Conservation (phyloP, 1,140 invertebrate genomes). For the Trialeurodes vaporariorum region DNA sequence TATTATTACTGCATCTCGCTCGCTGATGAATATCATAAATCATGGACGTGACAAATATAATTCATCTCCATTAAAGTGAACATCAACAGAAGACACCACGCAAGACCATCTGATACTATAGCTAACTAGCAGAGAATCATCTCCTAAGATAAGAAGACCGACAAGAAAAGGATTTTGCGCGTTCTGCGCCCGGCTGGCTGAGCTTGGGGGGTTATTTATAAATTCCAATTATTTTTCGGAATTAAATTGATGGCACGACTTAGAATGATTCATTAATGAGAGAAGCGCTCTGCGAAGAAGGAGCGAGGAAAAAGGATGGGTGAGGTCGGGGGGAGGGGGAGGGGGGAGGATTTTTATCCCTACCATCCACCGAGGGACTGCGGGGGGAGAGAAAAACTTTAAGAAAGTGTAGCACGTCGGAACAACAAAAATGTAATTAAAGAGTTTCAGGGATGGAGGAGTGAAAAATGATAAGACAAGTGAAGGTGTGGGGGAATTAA, state of each 20-base stretch:
- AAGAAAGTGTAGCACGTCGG: neutral
- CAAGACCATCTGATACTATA: neutral
- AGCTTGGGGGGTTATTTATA: neutral
- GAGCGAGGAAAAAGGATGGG: neutral
- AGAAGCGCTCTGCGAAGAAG: neutral
- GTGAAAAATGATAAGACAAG: neutral
- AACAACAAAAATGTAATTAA: conserved; percentile 1
- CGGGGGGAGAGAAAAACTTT: conserved; percentile 1
- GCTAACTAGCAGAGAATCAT: neutral
- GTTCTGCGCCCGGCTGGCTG: too few species aligned
- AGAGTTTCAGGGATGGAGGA: neutral
- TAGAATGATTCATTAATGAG: neutral
- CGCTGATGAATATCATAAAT: neutral
- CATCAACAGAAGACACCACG: neutral
- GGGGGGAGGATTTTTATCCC: neutral
- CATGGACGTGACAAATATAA: neutral
- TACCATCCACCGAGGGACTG: too few species aligned
- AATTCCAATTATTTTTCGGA: conserved; percentile 1
- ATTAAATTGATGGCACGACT: neutral
- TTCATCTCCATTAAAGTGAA: neutral
- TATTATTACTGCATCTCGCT: too few species aligned
- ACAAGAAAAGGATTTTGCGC: too few species aligned
- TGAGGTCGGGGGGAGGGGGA: neutral
- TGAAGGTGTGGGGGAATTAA: neutral
- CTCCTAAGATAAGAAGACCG: too few species aligned